Evolutionary conservation across 2,113 vertebrate species (phyloP), one percentile per base, ranked within the genome.

Genomic region (Empidonax alnorum): DNA sequence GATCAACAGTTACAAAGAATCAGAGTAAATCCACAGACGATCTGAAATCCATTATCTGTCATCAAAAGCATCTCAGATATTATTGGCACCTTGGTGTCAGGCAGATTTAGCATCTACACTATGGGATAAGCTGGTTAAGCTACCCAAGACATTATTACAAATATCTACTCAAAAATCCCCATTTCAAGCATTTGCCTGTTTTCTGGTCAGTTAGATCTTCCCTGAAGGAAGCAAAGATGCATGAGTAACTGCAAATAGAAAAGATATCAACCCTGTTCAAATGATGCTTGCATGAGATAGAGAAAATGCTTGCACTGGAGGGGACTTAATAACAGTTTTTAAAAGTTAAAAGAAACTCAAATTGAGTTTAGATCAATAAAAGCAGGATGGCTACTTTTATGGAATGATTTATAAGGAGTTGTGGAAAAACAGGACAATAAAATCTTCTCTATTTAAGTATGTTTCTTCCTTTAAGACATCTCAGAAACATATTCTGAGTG

Each of bases 351-450:
- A 96, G 74, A 91, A 96, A 93, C 49, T 53, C 63, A 92, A 95
- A 95, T 89, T 78, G 97, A 97, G 88, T 96, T 95, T 90, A 89
- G 84, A 86, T 97, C 96, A 94, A 80, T 97, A 97, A 93, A 97
- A 95, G 53, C 69, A 76, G 94, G 90, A 85, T 81, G 92, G 96
- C 81, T 96, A 89, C 95, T 97, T 97, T 90, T 79, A 97, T 63
- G 87, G 92, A 91, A 92, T 93, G 95, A 96, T 97, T 98, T 96
- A 96, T 93, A 96, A 66, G 59, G 89, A 92, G 82, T 27, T 96
- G 76, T 77, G 84, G 95, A 95, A 97, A 97, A 96, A 53, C 31
- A 93, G 66, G 87, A 92, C 52, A 95, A 72, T 84, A 92, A 92
- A 96, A 96, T 88, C 49, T 56, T 74, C 83, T 76, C 84, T 90